Evolutionary conservation across 2,113 vertebrate genomes (phyloP), one percentile per base, ranked within the genome.

Genomic region (Orthonyx spaldingii): DNA sequence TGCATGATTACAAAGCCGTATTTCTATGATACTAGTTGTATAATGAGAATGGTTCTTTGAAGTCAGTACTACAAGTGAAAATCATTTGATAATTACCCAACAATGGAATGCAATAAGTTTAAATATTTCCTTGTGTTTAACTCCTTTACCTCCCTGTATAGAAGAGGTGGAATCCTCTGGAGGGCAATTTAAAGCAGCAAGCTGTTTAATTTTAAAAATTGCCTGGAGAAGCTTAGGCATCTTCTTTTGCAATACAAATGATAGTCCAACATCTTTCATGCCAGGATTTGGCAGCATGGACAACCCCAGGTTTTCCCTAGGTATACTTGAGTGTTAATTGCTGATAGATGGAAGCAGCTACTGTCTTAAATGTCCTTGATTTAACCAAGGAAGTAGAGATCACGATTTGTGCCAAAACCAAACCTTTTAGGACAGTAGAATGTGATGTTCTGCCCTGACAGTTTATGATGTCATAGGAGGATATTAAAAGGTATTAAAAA

Each of bases 311-410:
- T 13, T 92, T 79, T 64, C 60, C 37, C 23, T 16, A 60, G 11
- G 11, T 65, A 26, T 19, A 42, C 3, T 35, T 77, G 3, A 0
- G 0, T 26, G 15, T 22, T 70, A 61, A 46, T 42, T 55, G 24
- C 44, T 20, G 5, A 41, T 32, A 84, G 55, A 13, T 59, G 13
- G 42, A 77, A 95, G 52, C 35, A 77, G 39, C 22, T 84, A 27
- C 21, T 21, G 41, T 37, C 39, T 70, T 32, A 71, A 84, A 74
- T 2, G 41, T 37, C 32, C 23, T 60, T 65, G 57, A 49, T 79
- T 44, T 79, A 50, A 7, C 32, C 56, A 37, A 85, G n/a, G 39
- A 71, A 64, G 20, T 24, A 81, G 13, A 80, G 44, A 69, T 3
- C 10, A 63, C 47, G 24, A 76, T 49, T 23, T 49, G 44, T 79